Conservation (phyloP, 2,888 invertebrate species). For the Mythimna albipuncta region DNA sequence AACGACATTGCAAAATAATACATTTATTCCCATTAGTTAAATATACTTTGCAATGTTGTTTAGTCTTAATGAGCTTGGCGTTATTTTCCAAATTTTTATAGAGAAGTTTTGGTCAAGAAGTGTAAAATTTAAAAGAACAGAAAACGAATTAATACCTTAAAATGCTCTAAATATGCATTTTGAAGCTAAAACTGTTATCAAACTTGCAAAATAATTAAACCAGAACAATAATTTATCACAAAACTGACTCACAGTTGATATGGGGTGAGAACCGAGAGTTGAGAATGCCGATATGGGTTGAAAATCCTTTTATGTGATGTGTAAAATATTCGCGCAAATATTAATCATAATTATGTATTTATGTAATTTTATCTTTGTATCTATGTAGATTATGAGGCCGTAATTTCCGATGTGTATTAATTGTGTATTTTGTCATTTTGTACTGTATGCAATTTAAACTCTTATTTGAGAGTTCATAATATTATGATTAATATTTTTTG, state of each 20-base stretch:
- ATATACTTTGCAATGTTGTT: no score
- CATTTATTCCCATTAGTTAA: no score
- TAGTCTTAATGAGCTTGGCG: neutral
- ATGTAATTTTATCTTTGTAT: conserved; percentile 28
- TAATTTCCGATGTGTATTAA: conserved; percentile 42
- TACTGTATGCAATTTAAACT: conserved; percentile 22
- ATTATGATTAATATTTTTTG: neutral
- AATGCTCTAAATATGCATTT: neutral
- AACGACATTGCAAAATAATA: neutral
- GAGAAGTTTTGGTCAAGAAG: neutral
- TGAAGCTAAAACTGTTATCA: neutral
- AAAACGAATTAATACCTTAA: neutral
- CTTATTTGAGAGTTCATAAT: neutral
- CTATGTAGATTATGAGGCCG: conserved; percentile 54
- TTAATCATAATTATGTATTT: neutral
- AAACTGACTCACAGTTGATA: conserved; percentile 22
- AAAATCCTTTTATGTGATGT: conserved; percentile 8
- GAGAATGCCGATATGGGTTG: conserved; percentile 23
- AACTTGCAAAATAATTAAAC: neutral
- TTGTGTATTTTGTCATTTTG: conserved; percentile 39
- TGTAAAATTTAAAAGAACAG: neutral
- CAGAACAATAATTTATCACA: conserved; percentile 16
- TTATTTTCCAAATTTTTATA: neutral
- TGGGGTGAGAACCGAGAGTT: conserved; percentile 3
- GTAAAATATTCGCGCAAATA: conserved; percentile 12